Evolutionary conservation across 2,888 invertebrate species (phyloP).

Genomic region (Hypsopygia costalis): DNA sequence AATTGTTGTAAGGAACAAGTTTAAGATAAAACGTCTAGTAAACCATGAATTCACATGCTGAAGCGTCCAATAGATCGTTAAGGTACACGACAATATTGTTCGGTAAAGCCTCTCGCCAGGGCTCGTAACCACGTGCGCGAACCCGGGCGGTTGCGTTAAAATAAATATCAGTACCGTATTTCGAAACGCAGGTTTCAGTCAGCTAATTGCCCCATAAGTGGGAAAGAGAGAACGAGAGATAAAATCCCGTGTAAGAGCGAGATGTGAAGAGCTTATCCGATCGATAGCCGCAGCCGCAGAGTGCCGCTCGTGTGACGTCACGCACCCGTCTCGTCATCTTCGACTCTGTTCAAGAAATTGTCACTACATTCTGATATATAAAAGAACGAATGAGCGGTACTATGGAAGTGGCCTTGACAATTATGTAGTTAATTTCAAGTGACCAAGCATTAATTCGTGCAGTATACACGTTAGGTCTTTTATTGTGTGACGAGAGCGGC

Average conservation of each 20-base stretch:
- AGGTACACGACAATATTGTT: neutral
- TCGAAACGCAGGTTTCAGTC: constrained; percentile 67
- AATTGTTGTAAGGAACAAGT: too few species aligned
- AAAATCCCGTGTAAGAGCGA: constrained; percentile 49
- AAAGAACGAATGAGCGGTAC: constrained; percentile 10
- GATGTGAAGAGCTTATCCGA: constrained; percentile 63
- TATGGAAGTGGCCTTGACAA: neutral
- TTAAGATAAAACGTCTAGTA: too few species aligned
- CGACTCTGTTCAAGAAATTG: constrained; percentile 72
- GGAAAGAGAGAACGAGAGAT: constrained; percentile 47
- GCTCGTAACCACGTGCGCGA: constrained; percentile 60
- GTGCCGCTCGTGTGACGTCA: constrained; percentile 75
- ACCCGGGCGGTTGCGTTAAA: constrained; percentile 71
- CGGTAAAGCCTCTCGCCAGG: constrained; percentile 12
- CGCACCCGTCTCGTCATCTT: constrained; percentile 76
- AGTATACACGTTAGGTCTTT: too few species aligned
- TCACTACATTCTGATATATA: constrained; percentile 63
- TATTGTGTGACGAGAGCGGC: too few species aligned
- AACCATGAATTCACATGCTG: too few species aligned
- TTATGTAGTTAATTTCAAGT: neutral
- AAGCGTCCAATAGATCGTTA: too few species aligned
- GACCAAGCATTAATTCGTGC: too few species aligned
- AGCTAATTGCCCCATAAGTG: constrained; percentile 45
- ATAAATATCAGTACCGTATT: constrained; percentile 80
- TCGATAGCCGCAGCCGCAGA: constrained; percentile 81